These are phyloP conservation scores for Campoplex capitator DNA, from an alignment of 2,888 invertebrate genomes.

Conservation along the genomic window DNA sequence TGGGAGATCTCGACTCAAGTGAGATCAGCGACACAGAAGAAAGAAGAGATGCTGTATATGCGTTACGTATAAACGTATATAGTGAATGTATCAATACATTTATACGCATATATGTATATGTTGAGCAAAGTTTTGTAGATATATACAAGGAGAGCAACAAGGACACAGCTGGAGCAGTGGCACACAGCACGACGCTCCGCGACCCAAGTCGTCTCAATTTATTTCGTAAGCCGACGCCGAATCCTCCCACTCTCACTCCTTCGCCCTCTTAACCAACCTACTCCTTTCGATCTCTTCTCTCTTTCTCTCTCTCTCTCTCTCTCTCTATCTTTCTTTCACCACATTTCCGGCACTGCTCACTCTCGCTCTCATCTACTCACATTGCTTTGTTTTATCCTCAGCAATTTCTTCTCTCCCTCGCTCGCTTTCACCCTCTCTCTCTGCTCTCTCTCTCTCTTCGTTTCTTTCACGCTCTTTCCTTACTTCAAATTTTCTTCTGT, in stretches of 20 bases:
- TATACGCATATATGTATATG: slow-evolving; percentile 1
- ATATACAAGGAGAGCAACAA: slow-evolving; percentile 35
- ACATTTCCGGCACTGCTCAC: slow-evolving; percentile 56
- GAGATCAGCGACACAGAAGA: slow-evolving; percentile 72
- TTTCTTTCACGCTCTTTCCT: slow-evolving; percentile 36
- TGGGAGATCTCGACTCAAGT: slow-evolving; percentile 70
- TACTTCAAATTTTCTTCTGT: slow-evolving; percentile 53
- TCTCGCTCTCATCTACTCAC: slow-evolving; percentile 37
- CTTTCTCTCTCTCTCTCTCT: neutral
- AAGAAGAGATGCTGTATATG: slow-evolving; percentile 67
- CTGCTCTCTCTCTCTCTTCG: neutral
- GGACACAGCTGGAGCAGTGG: slow-evolving; percentile 52
- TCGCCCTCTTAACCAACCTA: slow-evolving; percentile 42
- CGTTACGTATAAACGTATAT: neutral
- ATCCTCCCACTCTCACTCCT: slow-evolving; percentile 61
- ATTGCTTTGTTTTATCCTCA: slow-evolving; percentile 51
- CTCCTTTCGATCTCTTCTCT: slow-evolving; percentile 24
- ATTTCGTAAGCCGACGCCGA: slow-evolving; percentile 73
- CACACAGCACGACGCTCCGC: slow-evolving; percentile 59
- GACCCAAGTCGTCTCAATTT: slow-evolving; percentile 74
- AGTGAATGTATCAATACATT: slow-evolving; percentile 28
- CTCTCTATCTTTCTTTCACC: slow-evolving; percentile 36
- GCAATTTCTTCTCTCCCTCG: slow-evolving; percentile 18
- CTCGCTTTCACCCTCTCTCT: slow-evolving; percentile 12
- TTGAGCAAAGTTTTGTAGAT: slow-evolving; percentile 36